These are phyloP conservation scores for Cryptocephalus primarius DNA, from an alignment of 2,888 invertebrate genomes.

Conservation along the genomic window DNA sequence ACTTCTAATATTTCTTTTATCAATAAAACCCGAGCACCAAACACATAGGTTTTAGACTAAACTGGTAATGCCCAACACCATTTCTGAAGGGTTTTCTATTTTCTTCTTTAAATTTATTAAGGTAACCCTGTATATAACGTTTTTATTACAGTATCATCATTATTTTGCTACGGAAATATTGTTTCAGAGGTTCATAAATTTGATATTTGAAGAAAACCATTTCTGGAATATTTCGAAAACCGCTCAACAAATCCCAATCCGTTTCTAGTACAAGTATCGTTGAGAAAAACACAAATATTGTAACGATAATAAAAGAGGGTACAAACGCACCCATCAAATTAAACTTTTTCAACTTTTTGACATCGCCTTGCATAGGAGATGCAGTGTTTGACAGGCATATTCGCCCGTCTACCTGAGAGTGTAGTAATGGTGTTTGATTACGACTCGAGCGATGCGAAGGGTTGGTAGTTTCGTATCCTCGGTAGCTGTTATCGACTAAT, in stretches of 20 bases:
- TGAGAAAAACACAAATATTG: slow-evolving; percentile 54
- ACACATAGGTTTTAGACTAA: no score
- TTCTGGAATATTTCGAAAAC: slow-evolving; percentile 65
- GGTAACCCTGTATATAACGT: slow-evolving; percentile 44
- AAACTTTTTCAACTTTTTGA: slow-evolving; percentile 41
- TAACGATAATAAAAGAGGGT: slow-evolving; percentile 66
- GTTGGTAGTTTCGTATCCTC: slow-evolving; percentile 31
- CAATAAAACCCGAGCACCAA: not conserved
- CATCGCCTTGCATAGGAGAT: slow-evolving; percentile 9
- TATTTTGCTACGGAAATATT: slow-evolving; percentile 53
- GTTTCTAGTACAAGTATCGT: slow-evolving; percentile 69
- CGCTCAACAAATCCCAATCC: slow-evolving; percentile 59
- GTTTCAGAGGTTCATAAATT: slow-evolving; percentile 75
- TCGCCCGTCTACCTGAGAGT: slow-evolving; percentile 33
- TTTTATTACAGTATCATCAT: no score
- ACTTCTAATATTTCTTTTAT: not conserved
- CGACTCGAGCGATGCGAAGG: slow-evolving; percentile 40
- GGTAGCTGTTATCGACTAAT: slow-evolving; percentile 40
- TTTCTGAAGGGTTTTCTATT: no score
- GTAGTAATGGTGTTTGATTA: slow-evolving; percentile 38
- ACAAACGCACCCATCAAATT: slow-evolving; percentile 62
- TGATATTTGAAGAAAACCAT: slow-evolving; percentile 63
- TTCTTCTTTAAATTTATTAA: slow-evolving; percentile 31
- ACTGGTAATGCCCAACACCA: no score
- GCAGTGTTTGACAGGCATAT: slow-evolving; percentile 26